A percentile compares a stretch with the other conserved stretches of the same genome.
These are phyloP conservation scores for Peucedramus taeniatus DNA, from an alignment of 2,113 vertebrate species.

Conservation along the genomic window DNA sequence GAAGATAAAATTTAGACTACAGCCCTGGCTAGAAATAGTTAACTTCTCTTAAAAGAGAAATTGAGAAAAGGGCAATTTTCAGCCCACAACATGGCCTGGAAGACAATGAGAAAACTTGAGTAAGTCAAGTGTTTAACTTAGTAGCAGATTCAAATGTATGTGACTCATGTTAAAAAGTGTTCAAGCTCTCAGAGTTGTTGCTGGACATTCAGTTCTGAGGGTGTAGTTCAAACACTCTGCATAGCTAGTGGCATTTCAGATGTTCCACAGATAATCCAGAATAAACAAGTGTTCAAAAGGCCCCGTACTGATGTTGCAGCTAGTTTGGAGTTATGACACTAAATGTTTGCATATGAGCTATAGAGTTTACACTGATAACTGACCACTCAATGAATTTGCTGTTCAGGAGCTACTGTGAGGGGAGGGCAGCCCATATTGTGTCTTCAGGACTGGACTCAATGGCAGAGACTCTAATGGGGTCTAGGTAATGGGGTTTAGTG, in stretches of 20 bases:
- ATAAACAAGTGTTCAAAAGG: background rate
- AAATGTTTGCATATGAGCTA: rapidly evolving
- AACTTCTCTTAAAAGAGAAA: background rate
- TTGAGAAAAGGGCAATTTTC: background rate
- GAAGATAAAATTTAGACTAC: background rate
- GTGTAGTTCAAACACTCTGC: background rate
- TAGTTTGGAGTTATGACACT: background rate
- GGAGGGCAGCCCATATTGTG: background rate
- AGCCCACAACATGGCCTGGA: background rate
- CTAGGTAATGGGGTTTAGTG: background rate
- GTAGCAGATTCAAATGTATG: background rate
- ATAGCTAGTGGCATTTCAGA: background rate
- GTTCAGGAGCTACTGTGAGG: background rate
- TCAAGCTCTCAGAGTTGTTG: background rate
- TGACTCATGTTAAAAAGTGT: background rate
- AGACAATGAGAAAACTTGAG: background rate
- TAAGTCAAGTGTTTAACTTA: background rate
- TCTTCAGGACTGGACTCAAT: background rate
- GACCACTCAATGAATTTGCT: background rate
- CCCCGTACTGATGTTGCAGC: rapidly evolving
- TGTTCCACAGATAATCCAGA: background rate
- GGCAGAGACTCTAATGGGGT: rapidly evolving
- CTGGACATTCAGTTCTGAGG: background rate
- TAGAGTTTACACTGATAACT: background rate
- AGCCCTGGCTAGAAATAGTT: background rate